phyloP scores from a whole-genome alignment of 1,140 invertebrate genomes.

The Solenopsis fugax region DNA sequence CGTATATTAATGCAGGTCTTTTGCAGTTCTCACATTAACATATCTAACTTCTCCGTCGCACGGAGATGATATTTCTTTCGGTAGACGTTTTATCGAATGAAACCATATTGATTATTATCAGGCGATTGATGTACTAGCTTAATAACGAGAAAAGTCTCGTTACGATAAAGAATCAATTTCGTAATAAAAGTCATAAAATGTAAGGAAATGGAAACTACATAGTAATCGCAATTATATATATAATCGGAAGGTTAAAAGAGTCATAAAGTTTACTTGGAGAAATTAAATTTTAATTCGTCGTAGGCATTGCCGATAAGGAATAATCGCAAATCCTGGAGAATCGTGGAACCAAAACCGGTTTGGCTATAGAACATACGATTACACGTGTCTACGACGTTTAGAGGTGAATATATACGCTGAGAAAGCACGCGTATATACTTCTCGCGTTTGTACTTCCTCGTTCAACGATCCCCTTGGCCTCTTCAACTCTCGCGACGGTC shows the following conservation, averaged over 20 bases:
- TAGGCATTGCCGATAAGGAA: background rate
- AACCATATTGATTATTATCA: background rate
- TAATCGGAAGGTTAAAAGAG: background rate
- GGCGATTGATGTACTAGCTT: too few species aligned
- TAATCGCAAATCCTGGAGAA: conserved; percentile 22
- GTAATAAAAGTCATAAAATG: background rate
- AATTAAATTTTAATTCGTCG: conserved; percentile 17
- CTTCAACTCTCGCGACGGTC: background rate
- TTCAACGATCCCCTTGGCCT: conserved; percentile 35
- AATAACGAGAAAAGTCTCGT: background rate
- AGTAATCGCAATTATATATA: background rate
- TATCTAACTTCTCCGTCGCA: conserved; percentile 48
- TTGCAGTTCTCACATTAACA: conserved; percentile 66
- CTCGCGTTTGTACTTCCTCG: conserved; percentile 35
- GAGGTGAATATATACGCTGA: conserved; percentile 35
- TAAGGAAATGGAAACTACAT: background rate
- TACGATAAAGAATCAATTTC: conserved; percentile 2
- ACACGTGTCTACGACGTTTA: conserved; percentile 46
- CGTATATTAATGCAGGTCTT: conserved; percentile 80
- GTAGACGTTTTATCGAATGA: background rate
- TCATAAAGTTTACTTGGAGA: background rate
- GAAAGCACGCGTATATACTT: conserved; percentile 42
- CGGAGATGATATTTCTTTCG: conserved; percentile 38
- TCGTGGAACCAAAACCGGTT: conserved; percentile 32
- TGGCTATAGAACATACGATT: conserved; percentile 26